A percentile compares a stretch with the other conserved stretches of the same genome.
phyloP scores from a whole-genome alignment of 2,113 vertebrate species.

The Apteryx mantelli region DNA sequence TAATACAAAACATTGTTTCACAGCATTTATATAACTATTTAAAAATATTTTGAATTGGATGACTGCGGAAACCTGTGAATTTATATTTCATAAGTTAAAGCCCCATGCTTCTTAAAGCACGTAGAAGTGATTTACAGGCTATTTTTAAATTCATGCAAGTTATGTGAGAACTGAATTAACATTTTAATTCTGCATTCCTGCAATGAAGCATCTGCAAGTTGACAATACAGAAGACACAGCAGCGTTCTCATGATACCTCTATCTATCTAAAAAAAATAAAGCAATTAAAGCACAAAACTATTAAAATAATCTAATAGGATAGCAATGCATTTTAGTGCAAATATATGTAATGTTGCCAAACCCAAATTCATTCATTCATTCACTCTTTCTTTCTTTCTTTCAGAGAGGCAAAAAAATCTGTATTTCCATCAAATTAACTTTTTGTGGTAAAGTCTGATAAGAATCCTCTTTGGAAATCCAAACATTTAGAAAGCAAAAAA shows the following conservation, averaged over 20 bases:
- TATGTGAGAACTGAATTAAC: slow-evolving; percentile 79
- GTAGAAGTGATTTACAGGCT: slow-evolving; percentile 81
- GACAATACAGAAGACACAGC: slow-evolving; percentile 88
- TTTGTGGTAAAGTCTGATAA: slow-evolving; percentile 80
- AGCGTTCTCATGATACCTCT: slow-evolving; percentile 79
- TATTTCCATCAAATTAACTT: slow-evolving; percentile 85
- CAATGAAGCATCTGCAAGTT: slow-evolving; percentile 95
- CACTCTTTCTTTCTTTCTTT: slow-evolving; percentile 86
- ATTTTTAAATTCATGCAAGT: slow-evolving; percentile 82
- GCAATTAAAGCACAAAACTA: slow-evolving; percentile 92
- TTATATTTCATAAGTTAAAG: slow-evolving; percentile 54
- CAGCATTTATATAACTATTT: slow-evolving; percentile 30
- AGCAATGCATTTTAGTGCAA: slow-evolving; percentile 93
- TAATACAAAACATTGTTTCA: slow-evolving; percentile 27
- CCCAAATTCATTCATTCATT: slow-evolving; percentile 86
- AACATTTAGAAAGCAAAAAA: slow-evolving; percentile 63
- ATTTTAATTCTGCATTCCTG: slow-evolving; percentile 83
- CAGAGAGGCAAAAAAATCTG: slow-evolving; percentile 83
- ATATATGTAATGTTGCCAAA: slow-evolving; percentile 88
- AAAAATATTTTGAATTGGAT: slow-evolving; percentile 38
- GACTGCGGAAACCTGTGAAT: slow-evolving; percentile 5
- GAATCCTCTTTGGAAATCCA: slow-evolving; percentile 92
- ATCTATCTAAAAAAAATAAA: slow-evolving; percentile 80
- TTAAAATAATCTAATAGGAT: slow-evolving; percentile 85
- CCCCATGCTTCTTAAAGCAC: slow-evolving; percentile 77